Base-by-base conservation (phyloP, 2,797 vertebrate genomes). In the Oryzias dopingdopingensis region DNA sequence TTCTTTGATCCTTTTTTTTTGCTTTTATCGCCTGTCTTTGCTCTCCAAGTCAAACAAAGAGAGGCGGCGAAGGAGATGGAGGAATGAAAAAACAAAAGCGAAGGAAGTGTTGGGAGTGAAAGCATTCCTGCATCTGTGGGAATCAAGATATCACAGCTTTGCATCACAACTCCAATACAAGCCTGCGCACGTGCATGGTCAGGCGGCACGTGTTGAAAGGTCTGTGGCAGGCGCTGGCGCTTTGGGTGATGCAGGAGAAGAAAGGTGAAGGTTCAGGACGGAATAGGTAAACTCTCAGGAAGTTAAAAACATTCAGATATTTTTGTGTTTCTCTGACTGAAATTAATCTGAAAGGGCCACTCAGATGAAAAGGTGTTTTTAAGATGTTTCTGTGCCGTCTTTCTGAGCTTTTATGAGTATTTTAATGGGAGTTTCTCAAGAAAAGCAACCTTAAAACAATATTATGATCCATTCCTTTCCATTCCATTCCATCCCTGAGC, bases 181-280 rank as follows among this genome's bases (percentile, higher is more conserved):
- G 57, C 67, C 23, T 40, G 24, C 60, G 70, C 59, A n/a, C 65
- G 42, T 69, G 12, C 60, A 23, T 16, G 3, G 43, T 65, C 13
- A 59, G n/a, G 49, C 42, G 56, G 55, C 60, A 42, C 42, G 1
- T 24, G 42, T 32, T 48, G n/a, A 70, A 37, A 59, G 46, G 40
- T 53, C 13, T 24, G 22, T 49, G 47, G 24, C 18, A 46, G 59
- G 32, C 10, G 16, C 16, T 1, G 48, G n/a, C 1, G 24, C 37
- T 49, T 42, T 40, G 42, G 50, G 50, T 49, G 61, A 48, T 51
- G 45, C 55, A 42, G 18, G n/a, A 47, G 20, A 20, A 46, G 44
- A 46, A 46, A 46, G 12, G 44, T 46, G 17, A 46, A 14, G 4
- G 17, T 22, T 46, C 7, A 46, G 44, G 29, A 8, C 2, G 29